Evolutionary conservation across 2,113 vertebrate genomes (phyloP).

Genomic region (Platysternon megacephalum): DNA sequence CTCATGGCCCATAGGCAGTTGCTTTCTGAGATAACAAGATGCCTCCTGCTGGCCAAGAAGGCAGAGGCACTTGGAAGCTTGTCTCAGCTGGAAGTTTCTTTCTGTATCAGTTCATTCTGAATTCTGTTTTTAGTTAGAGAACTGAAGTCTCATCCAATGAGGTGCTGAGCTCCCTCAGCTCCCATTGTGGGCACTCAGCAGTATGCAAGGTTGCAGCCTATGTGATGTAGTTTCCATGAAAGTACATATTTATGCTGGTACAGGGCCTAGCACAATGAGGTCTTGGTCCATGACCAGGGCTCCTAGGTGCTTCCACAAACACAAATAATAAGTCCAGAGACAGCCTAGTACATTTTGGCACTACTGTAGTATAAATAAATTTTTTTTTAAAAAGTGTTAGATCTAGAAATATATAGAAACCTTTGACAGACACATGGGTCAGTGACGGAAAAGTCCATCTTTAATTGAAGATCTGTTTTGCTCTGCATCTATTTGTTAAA

Average conservation of each 20-base stretch:
- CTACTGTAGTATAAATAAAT: fast-evolving
- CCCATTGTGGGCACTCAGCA: too few species aligned
- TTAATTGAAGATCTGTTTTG: neutral
- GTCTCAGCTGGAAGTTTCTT: too few species aligned
- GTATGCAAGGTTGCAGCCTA: too few species aligned
- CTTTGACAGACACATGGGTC: neutral
- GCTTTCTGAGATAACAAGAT: neutral
- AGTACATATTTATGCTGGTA: neutral
- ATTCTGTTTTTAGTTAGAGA: too few species aligned
- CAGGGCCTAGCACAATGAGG: neutral
- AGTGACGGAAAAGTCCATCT: neutral
- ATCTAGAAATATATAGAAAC: neutral
- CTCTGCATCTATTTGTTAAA: neutral
- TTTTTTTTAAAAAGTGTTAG: neutral
- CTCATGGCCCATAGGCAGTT: neutral
- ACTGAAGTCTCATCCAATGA: too few species aligned
- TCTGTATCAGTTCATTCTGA: too few species aligned
- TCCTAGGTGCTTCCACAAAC: neutral
- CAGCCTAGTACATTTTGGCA: neutral
- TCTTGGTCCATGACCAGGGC: neutral
- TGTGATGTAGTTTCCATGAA: fast-evolving
- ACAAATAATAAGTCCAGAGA: neutral
- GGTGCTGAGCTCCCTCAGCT: too few species aligned
- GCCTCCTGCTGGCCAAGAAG: neutral
- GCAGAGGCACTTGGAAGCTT: too few species aligned